These are phyloP conservation scores for Drosophila peninsularis DNA, from an alignment of 2,888 invertebrate species.

Conservation along the genomic window DNA sequence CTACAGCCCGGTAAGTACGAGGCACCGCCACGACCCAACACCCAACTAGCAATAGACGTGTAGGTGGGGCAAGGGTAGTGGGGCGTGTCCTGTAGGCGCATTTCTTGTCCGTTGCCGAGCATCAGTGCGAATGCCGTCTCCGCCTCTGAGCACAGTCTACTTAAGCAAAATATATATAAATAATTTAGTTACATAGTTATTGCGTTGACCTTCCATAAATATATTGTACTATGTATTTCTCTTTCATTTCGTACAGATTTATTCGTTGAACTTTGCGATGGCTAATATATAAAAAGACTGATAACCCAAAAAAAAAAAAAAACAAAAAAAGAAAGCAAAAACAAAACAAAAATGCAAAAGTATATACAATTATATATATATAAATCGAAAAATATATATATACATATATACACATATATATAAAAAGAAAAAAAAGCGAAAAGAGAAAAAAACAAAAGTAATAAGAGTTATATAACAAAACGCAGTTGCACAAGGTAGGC, in stretches of 20 bases:
- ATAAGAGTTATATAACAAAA: conserved; percentile 77
- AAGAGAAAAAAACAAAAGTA: conserved; percentile 50
- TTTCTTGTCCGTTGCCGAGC: conserved; percentile 39
- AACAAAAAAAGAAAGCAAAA: conserved; percentile 54
- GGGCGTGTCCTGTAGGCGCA: conserved; percentile 38
- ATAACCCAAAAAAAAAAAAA: conserved; percentile 74
- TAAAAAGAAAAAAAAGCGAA: conserved; percentile 47
- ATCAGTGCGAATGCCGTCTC: conserved; percentile 10
- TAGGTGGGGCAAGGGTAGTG: conserved; percentile 4
- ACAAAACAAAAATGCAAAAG: conserved; percentile 64
- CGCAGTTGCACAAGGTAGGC: conserved; percentile 84
- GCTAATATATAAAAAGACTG: conserved; percentile 84
- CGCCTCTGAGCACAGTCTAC: background rate
- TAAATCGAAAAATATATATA: conserved; percentile 37
- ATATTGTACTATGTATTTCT: conserved; percentile 80
- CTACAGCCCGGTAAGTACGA: conserved; percentile 93
- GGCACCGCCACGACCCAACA: background rate
- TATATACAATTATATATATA: conserved; percentile 68
- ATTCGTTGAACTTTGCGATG: conserved; percentile 84
- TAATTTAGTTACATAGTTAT: conserved; percentile 55
- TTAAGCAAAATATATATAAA: conserved; percentile 8
- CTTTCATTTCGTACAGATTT: conserved; percentile 83
- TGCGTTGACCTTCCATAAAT: conserved; percentile 72
- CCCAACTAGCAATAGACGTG: conserved; percentile 13
- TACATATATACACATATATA: conserved; percentile 48